Conservation (phyloP, 2,797 vertebrate species). For the Anas bahamensis region DNA sequence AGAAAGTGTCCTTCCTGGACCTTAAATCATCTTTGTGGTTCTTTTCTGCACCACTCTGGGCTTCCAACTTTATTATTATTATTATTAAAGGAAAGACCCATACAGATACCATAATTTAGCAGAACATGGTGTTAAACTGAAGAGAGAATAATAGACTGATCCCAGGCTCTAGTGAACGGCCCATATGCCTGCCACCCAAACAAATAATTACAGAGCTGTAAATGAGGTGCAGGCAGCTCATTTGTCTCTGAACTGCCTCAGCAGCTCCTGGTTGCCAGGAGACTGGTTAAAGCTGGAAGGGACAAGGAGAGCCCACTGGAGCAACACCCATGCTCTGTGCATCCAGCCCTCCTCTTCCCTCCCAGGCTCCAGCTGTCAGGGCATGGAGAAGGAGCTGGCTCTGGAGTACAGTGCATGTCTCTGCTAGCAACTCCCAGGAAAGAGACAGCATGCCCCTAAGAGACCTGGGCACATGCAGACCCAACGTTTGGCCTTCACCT, state of each 20-base stretch:
- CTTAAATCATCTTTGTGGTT: conserved; percentile 26
- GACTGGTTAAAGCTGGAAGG: background rate
- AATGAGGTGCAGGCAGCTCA: background rate
- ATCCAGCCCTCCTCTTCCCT: background rate
- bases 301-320: background rate
- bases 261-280: background rate
- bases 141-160: background rate
- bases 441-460: background rate
- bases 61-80: background rate
- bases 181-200: background rate
- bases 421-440: background rate
- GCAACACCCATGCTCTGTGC: fast-evolving
- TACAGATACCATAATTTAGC: background rate
- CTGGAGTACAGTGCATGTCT: background rate
- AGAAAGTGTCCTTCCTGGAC: background rate
- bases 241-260: background rate
- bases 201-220: background rate
- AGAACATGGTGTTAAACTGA: background rate
- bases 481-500: background rate
- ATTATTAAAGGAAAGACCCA: background rate
- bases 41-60: background rate
- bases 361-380: background rate
- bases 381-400: background rate
- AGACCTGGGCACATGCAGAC: background rate
- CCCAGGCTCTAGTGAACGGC: background rate